phyloP scores from a whole-genome alignment of 2,888 invertebrate species.

The Hemithea aestivaria region DNA sequence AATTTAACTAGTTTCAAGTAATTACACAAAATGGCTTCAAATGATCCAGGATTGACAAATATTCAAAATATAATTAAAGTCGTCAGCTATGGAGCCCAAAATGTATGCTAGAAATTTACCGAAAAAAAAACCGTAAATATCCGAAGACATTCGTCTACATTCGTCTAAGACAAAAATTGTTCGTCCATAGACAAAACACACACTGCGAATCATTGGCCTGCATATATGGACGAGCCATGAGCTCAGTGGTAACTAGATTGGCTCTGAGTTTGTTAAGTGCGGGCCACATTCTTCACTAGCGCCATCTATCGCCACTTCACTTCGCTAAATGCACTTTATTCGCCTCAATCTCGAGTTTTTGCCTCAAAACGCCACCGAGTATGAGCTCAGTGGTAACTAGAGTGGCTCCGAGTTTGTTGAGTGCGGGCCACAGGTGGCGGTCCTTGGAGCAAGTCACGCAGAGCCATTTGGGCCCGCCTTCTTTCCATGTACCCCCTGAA shows the following conservation, averaged over 20 bases:
- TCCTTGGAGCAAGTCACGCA: conserved; percentile 50
- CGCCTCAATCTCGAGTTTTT: conserved; percentile 41
- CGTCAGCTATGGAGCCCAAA: no score
- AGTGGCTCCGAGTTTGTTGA: conserved; percentile 45
- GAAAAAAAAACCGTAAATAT: no score
- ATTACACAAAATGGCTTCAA: no score
- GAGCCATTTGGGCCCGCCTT: conserved; percentile 48
- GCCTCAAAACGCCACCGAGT: conserved; percentile 55
- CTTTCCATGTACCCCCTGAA: conserved; percentile 62
- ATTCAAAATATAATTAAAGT: no score
- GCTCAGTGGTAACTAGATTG: conserved; percentile 49
- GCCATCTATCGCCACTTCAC: neutral
- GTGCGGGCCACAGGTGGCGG: conserved; percentile 42
- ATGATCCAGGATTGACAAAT: no score
- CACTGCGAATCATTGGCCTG: no score
- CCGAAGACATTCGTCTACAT: no score
- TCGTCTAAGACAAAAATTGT: no score
- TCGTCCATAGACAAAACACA: no score
- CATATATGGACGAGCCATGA: no score
- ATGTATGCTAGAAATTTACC: no score
- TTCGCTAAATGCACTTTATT: conserved; percentile 15
- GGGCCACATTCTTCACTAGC: conserved; percentile 39
- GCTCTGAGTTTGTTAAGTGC: conserved; percentile 47
- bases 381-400: conserved; percentile 58
- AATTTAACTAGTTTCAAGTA: no score